Evolutionary conservation across 1,140 invertebrate genomes (phyloP), one percentile per base, ranked within the genome.

Genomic region (Lethrus apterus): DNA sequence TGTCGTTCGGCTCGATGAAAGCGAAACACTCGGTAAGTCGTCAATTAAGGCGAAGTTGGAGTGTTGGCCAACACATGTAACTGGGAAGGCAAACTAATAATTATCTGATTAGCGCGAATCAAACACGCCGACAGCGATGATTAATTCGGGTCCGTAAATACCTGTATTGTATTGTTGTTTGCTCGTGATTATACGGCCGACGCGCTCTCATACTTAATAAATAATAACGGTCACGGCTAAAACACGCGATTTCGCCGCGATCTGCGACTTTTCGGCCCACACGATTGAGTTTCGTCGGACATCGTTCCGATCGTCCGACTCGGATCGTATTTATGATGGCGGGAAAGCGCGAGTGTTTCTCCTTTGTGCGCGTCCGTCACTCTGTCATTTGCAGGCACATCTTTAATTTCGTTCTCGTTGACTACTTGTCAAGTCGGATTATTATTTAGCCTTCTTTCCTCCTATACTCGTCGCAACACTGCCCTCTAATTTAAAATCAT

Each of bases 31-130:
- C 53, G 54, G 53, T 56, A 56, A 56, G 51, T 50, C 51, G 46
- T 53, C 54, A 50, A 53, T 56, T 56, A 56, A 50, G 45, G 32
- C 48, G 46, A 51, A 48, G 31, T 26, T 35, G 32, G 48, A 53
- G 48, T 53, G 51, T 53, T 56, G 51, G 43, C 45, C 48, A 52
- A 56, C 48, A 56, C 48, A 53, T 56, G 48, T 56, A 50, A 52
- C 47, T n/a, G 35, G 30, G 53, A 58, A 55, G 49, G 50, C 53
- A 55, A 58, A 51, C 56, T 56, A 54, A 56, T 58, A 58, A 58
- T 58, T 56, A 58, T 58, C 53, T 55, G 56, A 58, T 58, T 58
- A 58, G 49, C 42, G 36, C 40, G 50, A 50, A 52, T 56, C 56
- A 58, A 58, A 54, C 49, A 54, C 44, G 51, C 56, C 56, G 56